A percentile compares a stretch with the other conserved stretches of the same genome.
Evolutionary conservation across 2,888 invertebrate species (phyloP).

Genomic region (Ennomos fuscantarius): DNA sequence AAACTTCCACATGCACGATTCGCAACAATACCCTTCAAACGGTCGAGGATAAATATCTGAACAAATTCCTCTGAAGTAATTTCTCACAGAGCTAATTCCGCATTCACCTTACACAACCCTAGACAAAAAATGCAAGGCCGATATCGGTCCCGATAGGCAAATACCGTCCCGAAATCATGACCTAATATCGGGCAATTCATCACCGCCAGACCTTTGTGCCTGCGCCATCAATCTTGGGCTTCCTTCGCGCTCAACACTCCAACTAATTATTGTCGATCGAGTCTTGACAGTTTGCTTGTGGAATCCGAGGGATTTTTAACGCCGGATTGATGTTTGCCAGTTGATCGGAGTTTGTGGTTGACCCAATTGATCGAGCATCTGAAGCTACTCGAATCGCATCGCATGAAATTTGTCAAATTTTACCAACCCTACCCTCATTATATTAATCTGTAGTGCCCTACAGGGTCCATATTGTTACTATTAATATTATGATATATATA

Average conservation of each 20-base stretch:
- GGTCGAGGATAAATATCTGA: conserved; percentile 15
- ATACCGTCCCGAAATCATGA: conserved; percentile 80
- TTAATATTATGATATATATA: too few relatives aligned
- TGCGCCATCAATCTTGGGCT: conserved; percentile 78
- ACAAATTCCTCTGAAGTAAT: conserved; percentile 28
- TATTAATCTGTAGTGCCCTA: too few relatives aligned
- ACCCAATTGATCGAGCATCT: conserved; percentile 36
- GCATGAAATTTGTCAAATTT: too few relatives aligned
- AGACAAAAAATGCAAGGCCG: conserved; percentile 65
- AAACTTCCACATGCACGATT: conserved; percentile 4
- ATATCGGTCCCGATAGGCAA: conserved; percentile 75
- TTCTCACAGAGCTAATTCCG: conserved; percentile 41
- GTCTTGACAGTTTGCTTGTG: conserved; percentile 73
- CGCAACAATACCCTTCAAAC: conserved; percentile 4
- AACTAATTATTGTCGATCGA: conserved; percentile 80
- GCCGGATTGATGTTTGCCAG: conserved; percentile 51
- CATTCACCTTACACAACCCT: conserved; percentile 46
- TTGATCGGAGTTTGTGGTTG: conserved; percentile 42
- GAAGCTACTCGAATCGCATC: conserved; percentile 10
- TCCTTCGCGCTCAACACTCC: conserved; percentile 77
- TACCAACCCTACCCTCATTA: too few relatives aligned
- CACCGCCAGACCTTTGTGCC: conserved; percentile 81
- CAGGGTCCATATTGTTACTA: too few relatives aligned
- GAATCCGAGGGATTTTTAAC: conserved; percentile 61
- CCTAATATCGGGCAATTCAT: conserved; percentile 82